Evolutionary conservation across 2,888 invertebrate species (phyloP).

Genomic region (Tenthredo scrophulariae): DNA sequence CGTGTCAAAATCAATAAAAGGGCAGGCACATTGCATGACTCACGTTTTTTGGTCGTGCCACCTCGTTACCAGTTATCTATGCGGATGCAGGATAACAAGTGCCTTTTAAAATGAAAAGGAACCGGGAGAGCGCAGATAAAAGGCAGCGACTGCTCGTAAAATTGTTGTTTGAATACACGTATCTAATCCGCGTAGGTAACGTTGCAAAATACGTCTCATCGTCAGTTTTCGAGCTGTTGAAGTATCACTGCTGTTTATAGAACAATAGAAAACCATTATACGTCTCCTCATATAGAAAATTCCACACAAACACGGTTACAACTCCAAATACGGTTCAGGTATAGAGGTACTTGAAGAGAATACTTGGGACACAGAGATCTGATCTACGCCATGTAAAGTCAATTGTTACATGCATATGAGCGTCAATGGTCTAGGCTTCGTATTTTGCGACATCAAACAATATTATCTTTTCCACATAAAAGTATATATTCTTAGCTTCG

Average conservation of each 20-base stretch:
- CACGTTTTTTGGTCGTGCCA: slow-evolving; percentile 26
- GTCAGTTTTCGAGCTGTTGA: neutral
- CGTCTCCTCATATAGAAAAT: slow-evolving; percentile 23
- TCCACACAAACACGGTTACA: neutral
- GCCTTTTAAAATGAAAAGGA: neutral
- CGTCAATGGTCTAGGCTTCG: neutral
- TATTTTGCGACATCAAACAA: neutral
- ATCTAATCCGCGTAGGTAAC: neutral
- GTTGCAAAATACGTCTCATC: slow-evolving; percentile 11
- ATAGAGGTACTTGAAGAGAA: neutral
- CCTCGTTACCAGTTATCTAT: slow-evolving; percentile 34
- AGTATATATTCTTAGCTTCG: neutral
- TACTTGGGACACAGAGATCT: neutral
- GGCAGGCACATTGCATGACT: slow-evolving; percentile 39
- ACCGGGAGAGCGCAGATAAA: neutral
- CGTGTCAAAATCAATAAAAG: slow-evolving; percentile 47
- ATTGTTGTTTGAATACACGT: neutral
- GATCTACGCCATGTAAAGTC: slow-evolving; percentile 9
- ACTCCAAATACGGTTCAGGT: neutral
- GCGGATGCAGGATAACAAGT: neutral
- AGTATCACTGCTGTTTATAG: slow-evolving; percentile 6
- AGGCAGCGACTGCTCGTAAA: neutral
- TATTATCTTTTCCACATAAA: neutral
- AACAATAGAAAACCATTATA: slow-evolving; percentile 48
- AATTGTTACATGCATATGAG: neutral